phyloP scores from a whole-genome alignment of 2,113 vertebrate species.

The Sinocyclocheilus anshuiensis region DNA sequence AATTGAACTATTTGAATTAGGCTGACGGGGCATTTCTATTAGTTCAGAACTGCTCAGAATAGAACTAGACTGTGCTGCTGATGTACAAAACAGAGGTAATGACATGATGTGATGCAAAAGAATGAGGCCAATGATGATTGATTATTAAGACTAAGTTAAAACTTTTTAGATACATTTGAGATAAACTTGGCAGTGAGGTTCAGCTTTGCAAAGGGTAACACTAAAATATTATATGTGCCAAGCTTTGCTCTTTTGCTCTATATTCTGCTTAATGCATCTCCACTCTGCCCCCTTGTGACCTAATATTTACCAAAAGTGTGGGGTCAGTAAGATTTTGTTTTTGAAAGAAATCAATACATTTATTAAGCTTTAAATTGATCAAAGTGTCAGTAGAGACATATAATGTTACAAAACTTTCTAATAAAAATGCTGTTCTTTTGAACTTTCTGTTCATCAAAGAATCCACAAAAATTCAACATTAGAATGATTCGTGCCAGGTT shows the following conservation, averaged over 20 bases:
- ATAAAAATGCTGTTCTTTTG: not conserved
- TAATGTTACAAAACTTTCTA: not conserved
- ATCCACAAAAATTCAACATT: not conserved
- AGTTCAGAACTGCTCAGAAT: not conserved
- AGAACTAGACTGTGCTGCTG: not conserved
- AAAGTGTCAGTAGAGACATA: not conserved
- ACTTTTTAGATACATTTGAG: not conserved
- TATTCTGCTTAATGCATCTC: not conserved
- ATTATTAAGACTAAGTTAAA: not conserved
- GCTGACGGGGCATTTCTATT: not conserved
- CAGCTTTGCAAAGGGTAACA: not conserved
- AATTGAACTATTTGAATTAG: not conserved
- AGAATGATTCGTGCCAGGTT: not conserved
- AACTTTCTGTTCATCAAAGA: not conserved
- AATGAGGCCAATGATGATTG: not conserved
- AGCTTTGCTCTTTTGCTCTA: not conserved
- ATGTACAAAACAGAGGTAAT: not conserved
- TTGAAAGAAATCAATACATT: not conserved
- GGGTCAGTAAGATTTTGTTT: not conserved
- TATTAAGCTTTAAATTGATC: not conserved
- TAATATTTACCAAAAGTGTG: not conserved
- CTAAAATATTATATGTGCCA: not conserved
- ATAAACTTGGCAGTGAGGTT: not conserved
- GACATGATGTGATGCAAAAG: not conserved
- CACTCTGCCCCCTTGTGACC: constrained; percentile 17